A percentile compares a stretch with the other conserved stretches of the same genome.
These are phyloP conservation scores for Megaustenia siamemsis DNA, from an alignment of 2,888 invertebrate genomes.

Conservation along the genomic window DNA sequence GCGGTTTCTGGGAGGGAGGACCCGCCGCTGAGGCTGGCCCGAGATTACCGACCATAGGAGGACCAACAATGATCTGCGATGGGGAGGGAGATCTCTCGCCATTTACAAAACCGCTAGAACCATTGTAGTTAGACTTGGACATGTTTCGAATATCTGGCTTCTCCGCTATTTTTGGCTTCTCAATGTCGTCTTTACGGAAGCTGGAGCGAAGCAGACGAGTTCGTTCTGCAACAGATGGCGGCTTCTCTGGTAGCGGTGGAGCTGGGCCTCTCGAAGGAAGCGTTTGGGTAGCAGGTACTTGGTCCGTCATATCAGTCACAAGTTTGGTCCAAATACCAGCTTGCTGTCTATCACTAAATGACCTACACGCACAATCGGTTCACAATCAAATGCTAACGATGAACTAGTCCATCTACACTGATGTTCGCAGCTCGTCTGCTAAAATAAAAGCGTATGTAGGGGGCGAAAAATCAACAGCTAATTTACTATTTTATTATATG, in stretches of 20 bases:
- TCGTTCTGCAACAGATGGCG: conserved; percentile 74
- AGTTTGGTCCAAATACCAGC: not conserved
- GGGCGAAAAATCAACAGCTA: too few species aligned
- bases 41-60: not conserved
- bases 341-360: not conserved
- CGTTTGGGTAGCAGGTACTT: conserved; percentile 11
- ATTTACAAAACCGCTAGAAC: conserved; percentile 55
- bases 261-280: conserved; percentile 64
- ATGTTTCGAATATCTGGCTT: conserved; percentile 59
- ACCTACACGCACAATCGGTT: too few species aligned
- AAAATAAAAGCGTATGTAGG: too few species aligned
- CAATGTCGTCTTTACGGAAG: conserved; percentile 71
- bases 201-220: conserved; percentile 71
- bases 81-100: conserved; percentile 57
- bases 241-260: conserved; percentile 74
- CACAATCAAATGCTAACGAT: too few species aligned
- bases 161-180: conserved; percentile 64
- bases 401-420: too few species aligned
- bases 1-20: conserved; percentile 41
- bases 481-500: too few species aligned
- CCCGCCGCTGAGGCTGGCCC: conserved; percentile 3
- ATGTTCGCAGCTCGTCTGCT: too few species aligned
- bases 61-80: not conserved
- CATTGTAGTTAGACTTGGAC: conserved; percentile 58
- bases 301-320: conserved; percentile 50